phyloP scores from a whole-genome alignment of 2,888 invertebrate species.

The Heliconius charithonia region DNA sequence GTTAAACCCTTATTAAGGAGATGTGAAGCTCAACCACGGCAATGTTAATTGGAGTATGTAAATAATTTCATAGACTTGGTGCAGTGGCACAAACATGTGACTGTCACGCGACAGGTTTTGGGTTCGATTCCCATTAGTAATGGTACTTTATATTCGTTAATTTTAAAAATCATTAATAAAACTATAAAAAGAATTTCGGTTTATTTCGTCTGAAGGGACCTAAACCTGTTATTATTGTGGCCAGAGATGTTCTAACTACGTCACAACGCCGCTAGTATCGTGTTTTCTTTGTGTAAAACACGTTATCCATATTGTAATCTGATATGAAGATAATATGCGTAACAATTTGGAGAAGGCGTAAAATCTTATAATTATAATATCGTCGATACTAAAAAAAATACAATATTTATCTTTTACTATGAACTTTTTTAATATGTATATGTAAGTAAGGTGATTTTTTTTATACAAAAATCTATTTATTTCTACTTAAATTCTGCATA shows the following conservation, averaged over 20 bases:
- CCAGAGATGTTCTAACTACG: no score
- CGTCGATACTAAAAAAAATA: neutral
- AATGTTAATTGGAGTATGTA: neutral
- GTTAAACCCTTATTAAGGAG: conserved; percentile 20
- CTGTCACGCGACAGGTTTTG: neutral
- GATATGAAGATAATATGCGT: conserved; percentile 17
- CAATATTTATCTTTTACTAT: no score
- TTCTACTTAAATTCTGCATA: no score
- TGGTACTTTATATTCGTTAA: no score
- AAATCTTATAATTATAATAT: conserved; percentile 1
- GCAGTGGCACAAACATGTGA: no score
- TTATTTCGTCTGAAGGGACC: no score
- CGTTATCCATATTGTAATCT: conserved; percentile 4
- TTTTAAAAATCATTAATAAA: no score
- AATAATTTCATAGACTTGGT: neutral
- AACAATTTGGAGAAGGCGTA: neutral
- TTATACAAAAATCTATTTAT: no score
- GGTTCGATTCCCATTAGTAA: neutral
- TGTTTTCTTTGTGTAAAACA: conserved; percentile 1
- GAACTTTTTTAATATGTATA: no score
- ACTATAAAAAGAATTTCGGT: no score
- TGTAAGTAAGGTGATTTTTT: no score
- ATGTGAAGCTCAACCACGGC: neutral
- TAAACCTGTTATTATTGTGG: no score
- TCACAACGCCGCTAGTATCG: neutral